Evolutionary conservation across 2,888 invertebrate genomes (phyloP).

Genomic region (Ptychoptera albimana): DNA sequence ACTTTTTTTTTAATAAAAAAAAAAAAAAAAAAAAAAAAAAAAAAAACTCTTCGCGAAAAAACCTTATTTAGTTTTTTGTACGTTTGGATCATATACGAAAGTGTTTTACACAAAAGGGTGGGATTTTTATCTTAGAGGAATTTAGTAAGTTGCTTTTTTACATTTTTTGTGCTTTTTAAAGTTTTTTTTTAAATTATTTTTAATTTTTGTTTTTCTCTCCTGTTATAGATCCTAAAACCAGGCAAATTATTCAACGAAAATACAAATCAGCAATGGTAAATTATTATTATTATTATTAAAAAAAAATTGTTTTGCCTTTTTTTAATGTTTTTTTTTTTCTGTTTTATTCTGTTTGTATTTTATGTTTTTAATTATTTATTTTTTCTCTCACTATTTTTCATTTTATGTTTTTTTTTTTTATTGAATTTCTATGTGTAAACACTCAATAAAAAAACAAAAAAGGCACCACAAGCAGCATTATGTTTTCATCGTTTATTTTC

Average conservation of each 20-base stretch:
- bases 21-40: slow-evolving; percentile 5
- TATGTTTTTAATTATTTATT: background rate
- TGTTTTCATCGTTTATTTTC: slow-evolving; percentile 58
- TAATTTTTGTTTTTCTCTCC: slow-evolving; percentile 2
- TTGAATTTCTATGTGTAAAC: slow-evolving; percentile 11
- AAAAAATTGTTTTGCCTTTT: slow-evolving; percentile 12
- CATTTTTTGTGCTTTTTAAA: background rate
- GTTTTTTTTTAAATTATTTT: background rate
- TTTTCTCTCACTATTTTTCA: background rate
- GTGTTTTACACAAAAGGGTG: slow-evolving; percentile 98
- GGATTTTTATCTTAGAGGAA: slow-evolving; percentile 98
- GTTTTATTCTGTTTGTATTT: background rate
- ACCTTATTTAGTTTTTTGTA: slow-evolving; percentile 91
- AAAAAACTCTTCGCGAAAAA: slow-evolving; percentile 1
- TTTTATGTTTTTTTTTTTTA: slow-evolving; percentile 9
- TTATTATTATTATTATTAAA: slow-evolving; percentile 16
- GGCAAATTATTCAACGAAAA: slow-evolving; percentile 89
- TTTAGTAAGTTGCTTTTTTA: slow-evolving; percentile 71
- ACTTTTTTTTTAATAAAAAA: slow-evolving; percentile 4
- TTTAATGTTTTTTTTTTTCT: slow-evolving; percentile 10
- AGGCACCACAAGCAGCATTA: slow-evolving; percentile 51
- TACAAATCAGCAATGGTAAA: slow-evolving; percentile 98
- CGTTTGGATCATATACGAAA: slow-evolving; percentile 97
- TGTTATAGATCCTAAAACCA: slow-evolving; percentile 88
- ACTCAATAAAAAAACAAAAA: slow-evolving; percentile 16